phyloP scores from a whole-genome alignment of 2,888 invertebrate genomes.

The Anticlea derivata region DNA sequence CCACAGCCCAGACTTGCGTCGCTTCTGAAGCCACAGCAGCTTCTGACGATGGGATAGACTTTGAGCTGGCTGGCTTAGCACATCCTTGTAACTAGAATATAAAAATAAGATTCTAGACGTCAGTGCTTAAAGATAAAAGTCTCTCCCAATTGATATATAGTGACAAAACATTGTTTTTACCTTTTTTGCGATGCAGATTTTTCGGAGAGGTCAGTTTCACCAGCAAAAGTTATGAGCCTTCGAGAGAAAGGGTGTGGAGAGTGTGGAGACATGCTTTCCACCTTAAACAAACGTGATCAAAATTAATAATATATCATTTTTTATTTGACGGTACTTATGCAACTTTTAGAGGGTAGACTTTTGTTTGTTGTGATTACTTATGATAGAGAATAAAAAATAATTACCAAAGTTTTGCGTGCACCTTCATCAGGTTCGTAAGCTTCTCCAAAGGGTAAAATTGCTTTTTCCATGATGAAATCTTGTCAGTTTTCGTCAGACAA shows the following conservation, averaged over 20 bases:
- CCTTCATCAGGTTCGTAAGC: slow-evolving; percentile 66
- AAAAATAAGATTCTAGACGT: too few relatives aligned
- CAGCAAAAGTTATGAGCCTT: slow-evolving; percentile 50
- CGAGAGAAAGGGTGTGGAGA: slow-evolving; percentile 26
- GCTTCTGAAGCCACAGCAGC: slow-evolving; percentile 75
- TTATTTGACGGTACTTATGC: neutral
- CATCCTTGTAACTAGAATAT: slow-evolving; percentile 48
- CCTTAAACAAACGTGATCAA: slow-evolving; percentile 26
- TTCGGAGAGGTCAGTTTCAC: slow-evolving; percentile 43
- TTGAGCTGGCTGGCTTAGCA: slow-evolving; percentile 60
- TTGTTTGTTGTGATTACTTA: neutral
- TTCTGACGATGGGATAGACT: slow-evolving; percentile 59
- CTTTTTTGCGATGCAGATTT: slow-evolving; percentile 51
- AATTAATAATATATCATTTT: neutral
- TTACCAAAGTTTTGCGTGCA: slow-evolving; percentile 59
- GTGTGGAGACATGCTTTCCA: slow-evolving; percentile 37
- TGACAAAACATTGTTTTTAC: slow-evolving; percentile 35
- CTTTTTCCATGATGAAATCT: slow-evolving; percentile 49
- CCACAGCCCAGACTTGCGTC: slow-evolving; percentile 80
- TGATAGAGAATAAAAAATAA: neutral
- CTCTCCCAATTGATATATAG: too few relatives aligned
- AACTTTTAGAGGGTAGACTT: neutral
- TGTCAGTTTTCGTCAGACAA: slow-evolving; percentile 8
- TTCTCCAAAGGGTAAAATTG: slow-evolving; percentile 57
- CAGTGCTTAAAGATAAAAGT: neutral